Percentiles rank a stretch among this genome's conserved stretches.
phyloP scores from a whole-genome alignment of 2,888 invertebrate species.

The Drosophila nr. medialis region DNA sequence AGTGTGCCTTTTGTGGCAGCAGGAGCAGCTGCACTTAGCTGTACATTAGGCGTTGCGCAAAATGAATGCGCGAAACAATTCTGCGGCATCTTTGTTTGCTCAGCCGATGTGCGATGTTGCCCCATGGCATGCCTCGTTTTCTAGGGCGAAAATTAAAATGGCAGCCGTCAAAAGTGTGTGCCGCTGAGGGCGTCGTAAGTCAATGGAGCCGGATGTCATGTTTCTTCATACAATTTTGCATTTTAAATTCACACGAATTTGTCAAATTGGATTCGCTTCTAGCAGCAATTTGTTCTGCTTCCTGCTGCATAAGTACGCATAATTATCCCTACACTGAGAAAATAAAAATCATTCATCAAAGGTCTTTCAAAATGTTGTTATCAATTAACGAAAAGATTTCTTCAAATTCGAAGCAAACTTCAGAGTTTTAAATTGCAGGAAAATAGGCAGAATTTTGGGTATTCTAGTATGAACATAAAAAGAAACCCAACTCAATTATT shows the following conservation, averaged over 20 bases:
- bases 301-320: neutral
- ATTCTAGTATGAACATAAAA: neutral
- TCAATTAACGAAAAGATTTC: neutral
- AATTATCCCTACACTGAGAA: neutral
- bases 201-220: neutral
- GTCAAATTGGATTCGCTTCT: constrained; percentile 34
- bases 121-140: constrained; percentile 55
- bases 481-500: neutral
- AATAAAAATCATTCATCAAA: neutral
- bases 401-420: neutral
- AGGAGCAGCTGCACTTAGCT: constrained; percentile 68
- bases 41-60: constrained; percentile 64
- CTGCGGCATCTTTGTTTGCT: constrained; percentile 66
- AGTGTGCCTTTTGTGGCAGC: constrained; percentile 47
- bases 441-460: neutral
- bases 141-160: constrained; percentile 72
- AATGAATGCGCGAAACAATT: constrained; percentile 68
- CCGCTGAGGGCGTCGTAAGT: constrained; percentile 20
- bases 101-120: constrained; percentile 36
- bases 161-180: constrained; percentile 62
- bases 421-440: neutral
- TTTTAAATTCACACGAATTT: constrained; percentile 39
- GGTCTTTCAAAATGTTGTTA: neutral
- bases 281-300: constrained; percentile 28
- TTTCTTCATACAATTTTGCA: constrained; percentile 27